These are phyloP conservation scores for Seira sanloemensis DNA, from an alignment of 2,888 invertebrate genomes.

Conservation along the genomic window DNA sequence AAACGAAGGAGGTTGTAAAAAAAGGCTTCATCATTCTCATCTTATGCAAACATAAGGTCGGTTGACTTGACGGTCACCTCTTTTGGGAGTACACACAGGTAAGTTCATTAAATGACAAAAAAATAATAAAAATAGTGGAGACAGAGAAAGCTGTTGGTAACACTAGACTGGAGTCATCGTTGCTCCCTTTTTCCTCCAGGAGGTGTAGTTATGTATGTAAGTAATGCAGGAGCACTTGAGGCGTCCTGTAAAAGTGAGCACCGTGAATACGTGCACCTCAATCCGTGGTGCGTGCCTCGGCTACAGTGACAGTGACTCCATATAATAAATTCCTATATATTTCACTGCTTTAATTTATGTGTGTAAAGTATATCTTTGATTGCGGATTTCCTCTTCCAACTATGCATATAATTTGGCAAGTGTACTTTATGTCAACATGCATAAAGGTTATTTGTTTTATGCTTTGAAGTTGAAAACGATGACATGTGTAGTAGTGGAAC, in stretches of 20 bases:
- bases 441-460: constrained; percentile 11
- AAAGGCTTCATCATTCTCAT: not conserved
- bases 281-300: not conserved
- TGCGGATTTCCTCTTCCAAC: no score
- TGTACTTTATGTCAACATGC: constrained; percentile 8
- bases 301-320: not conserved
- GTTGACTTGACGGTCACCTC: no score
- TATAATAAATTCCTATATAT: not conserved
- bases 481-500: constrained; percentile 1
- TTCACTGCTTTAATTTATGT: not conserved
- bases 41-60: not conserved
- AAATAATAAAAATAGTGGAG: no score
- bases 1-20: no score
- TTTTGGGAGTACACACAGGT: not conserved
- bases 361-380: no score
- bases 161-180: no score
- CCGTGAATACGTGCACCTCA: not conserved
- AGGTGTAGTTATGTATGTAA: no score
- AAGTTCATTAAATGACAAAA: not conserved
- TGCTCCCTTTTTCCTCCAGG: no score
- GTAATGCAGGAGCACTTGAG: not conserved
- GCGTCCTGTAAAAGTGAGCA: constrained; percentile 2
- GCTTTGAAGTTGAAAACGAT: constrained; percentile 13
- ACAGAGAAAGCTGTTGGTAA: not conserved
- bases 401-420: not conserved